A percentile compares a stretch with the other conserved stretches of the same genome.
Evolutionary conservation across 1,140 invertebrate genomes (phyloP).

Genomic region (Octopus sinensis): DNA sequence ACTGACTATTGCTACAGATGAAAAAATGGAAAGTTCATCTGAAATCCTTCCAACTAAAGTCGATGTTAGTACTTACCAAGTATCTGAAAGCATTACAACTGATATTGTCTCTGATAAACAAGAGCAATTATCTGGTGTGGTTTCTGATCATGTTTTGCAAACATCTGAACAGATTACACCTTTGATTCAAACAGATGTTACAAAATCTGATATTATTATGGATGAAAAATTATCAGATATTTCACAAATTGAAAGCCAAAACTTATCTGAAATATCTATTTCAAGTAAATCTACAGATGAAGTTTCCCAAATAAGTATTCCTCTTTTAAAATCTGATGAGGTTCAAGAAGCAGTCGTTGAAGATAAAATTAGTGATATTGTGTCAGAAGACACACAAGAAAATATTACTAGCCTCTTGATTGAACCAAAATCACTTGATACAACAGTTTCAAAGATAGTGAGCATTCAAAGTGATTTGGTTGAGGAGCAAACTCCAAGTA

Average conservation of each 20-base stretch:
- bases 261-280: too few relatives aligned
- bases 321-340: slow-evolving; percentile 18
- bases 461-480: not conserved
- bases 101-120: not conserved
- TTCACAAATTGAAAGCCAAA: too few relatives aligned
- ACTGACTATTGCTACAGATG: slow-evolving; percentile 6
- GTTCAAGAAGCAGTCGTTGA: slow-evolving; percentile 25
- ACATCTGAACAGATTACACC: not conserved
- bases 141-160: not conserved
- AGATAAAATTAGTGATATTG: slow-evolving; percentile 19
- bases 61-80: not conserved
- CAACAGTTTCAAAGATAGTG: slow-evolving; percentile 9
- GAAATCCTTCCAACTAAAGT: not conserved
- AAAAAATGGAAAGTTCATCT: slow-evolving; percentile 9
- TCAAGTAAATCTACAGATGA: not conserved
- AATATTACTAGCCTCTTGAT: slow-evolving; percentile 18
- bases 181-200: too few relatives aligned
- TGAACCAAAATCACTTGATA: slow-evolving; percentile 25
- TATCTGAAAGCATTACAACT: not conserved
- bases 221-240: too few relatives aligned
- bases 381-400: slow-evolving; percentile 18
- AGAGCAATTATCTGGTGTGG: not conserved
- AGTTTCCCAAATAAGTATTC: not conserved
- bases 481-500: slow-evolving; percentile 9
- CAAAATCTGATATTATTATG: too few relatives aligned